Percentiles rank a stretch among this genome's conserved stretches.
Evolutionary conservation across 2,797 vertebrate species (phyloP).

Genomic region (Clarias fuscus): DNA sequence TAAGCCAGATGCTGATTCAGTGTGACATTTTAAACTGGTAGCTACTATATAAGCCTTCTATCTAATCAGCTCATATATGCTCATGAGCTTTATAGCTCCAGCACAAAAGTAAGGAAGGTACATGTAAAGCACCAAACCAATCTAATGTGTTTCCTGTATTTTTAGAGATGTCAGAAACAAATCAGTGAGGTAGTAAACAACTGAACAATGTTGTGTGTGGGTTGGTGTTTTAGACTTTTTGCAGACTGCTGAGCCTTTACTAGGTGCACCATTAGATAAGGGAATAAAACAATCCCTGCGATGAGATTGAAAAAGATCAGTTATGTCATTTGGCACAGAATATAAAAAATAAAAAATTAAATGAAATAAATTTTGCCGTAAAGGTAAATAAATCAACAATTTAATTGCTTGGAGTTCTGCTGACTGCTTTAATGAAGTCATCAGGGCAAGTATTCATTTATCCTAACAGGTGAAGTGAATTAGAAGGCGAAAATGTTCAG

Average conservation of each 20-base stretch:
- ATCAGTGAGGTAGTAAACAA: conserved; percentile 2
- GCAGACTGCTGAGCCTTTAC: not conserved
- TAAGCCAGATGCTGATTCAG: not conserved
- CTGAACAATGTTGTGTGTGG: not conserved
- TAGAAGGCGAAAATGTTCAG: conserved; percentile 22
- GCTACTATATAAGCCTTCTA: not conserved
- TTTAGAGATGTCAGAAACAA: not conserved
- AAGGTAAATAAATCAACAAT: conserved; percentile 10
- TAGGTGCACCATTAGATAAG: not conserved
- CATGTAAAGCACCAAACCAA: not conserved
- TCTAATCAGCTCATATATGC: too few species aligned
- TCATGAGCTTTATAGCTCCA: not conserved
- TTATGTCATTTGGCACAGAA: conserved; percentile 20
- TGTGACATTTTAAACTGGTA: not conserved
- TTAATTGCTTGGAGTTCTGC: not conserved
- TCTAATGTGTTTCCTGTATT: not conserved
- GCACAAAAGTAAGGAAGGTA: not conserved
- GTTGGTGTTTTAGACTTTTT: not conserved
- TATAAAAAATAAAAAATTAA: too few species aligned
- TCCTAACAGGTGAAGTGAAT: conserved; percentile 34
- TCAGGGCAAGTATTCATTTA: conserved; percentile 38
- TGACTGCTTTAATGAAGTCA: conserved; percentile 41
- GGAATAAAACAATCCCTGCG: not conserved
- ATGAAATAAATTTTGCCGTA: not conserved
- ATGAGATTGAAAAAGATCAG: not conserved